These are phyloP conservation scores for Arizona elegans DNA, from an alignment of 2,113 vertebrate species.

Conservation along the genomic window DNA sequence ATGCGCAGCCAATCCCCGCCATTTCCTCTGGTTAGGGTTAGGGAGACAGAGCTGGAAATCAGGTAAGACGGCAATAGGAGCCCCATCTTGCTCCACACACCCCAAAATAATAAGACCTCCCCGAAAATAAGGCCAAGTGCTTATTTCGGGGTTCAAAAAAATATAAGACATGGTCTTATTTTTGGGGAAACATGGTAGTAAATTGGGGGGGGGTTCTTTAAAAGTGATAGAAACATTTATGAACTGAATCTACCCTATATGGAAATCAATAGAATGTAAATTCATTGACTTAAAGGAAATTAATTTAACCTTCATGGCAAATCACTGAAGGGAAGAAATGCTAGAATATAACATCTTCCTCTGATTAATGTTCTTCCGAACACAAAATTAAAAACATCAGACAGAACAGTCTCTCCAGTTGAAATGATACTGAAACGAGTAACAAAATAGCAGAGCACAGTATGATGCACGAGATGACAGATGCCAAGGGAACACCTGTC, in stretches of 20 bases:
- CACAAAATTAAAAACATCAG: not conserved
- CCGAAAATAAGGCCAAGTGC: no score
- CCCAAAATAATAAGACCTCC: no score
- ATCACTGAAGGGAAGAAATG: rapidly evolving
- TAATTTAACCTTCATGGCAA: slow-evolving; percentile 4
- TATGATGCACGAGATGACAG: not conserved
- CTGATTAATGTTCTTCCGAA: not conserved
- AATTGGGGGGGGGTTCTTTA: not conserved
- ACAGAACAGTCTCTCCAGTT: not conserved
- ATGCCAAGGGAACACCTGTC: not conserved
- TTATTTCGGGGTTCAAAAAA: no score
- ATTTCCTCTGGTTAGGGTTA: no score
- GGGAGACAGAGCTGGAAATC: no score
- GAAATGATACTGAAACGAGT: not conserved
- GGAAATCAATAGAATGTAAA: not conserved
- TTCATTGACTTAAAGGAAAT: slow-evolving; percentile 11
- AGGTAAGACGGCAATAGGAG: no score
- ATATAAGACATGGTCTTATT: no score
- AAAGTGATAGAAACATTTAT: not conserved
- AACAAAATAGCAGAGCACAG: not conserved
- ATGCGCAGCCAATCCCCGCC: no score
- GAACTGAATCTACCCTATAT: not conserved
- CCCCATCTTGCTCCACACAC: no score
- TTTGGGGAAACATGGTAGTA: not conserved
- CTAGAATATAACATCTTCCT: not conserved